These are phyloP conservation scores for Microctenopoma steveboyesi DNA, from an alignment of 2,797 vertebrate genomes.

Conservation along the genomic window DNA sequence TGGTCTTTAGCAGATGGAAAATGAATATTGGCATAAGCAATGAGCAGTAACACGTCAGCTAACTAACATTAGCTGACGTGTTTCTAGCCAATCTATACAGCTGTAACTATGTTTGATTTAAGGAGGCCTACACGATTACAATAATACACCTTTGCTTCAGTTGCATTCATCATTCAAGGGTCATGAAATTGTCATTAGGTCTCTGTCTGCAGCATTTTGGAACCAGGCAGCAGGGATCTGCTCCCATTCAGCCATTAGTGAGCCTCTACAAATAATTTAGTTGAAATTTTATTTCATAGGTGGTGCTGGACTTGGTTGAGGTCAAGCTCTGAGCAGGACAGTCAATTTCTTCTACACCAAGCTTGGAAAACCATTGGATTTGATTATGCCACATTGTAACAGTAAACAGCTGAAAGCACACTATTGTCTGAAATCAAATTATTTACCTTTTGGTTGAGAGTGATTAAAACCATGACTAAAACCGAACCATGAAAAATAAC, in stretches of 20 bases:
- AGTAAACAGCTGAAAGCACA: not conserved
- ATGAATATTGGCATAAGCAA: no score
- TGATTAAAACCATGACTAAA: no score
- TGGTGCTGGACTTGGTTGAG: not conserved
- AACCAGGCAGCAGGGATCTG: conserved; percentile 4
- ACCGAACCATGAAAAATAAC: not conserved
- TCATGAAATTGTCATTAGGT: no score
- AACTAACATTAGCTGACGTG: no score
- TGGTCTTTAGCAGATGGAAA: no score
- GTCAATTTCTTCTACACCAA: not conserved
- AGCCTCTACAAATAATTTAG: not conserved
- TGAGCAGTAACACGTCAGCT: no score
- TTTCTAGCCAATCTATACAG: no score
- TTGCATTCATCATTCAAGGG: no score
- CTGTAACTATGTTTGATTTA: no score
- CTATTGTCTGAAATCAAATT: not conserved
- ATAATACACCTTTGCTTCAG: no score
- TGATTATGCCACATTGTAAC: not conserved
- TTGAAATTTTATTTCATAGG: not conserved
- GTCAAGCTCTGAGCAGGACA: not conserved
- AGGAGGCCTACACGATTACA: no score
- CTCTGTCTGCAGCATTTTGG: no score
- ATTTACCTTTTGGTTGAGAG: not conserved
- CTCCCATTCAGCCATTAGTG: not conserved
- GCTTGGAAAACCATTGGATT: not conserved